These are phyloP conservation scores for Nephrocerus scutellatus DNA, from an alignment of 2,888 invertebrate species.

Conservation along the genomic window DNA sequence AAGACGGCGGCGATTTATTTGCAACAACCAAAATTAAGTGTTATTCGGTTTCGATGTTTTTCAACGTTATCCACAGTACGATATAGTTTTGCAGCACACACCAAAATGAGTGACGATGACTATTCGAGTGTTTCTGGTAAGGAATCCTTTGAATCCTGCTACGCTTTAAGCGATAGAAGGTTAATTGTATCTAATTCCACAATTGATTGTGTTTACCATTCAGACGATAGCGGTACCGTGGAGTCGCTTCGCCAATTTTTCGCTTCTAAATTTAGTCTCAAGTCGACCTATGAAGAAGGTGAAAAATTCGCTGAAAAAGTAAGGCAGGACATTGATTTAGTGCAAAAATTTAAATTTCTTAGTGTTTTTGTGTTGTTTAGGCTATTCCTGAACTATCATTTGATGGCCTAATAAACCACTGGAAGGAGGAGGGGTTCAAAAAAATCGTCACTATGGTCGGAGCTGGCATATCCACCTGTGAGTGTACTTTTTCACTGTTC, in stretches of 20 bases:
- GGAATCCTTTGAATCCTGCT: too few relatives aligned
- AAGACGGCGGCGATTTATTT: too few relatives aligned
- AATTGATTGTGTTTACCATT: too few relatives aligned
- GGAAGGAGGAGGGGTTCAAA: conserved; percentile 67
- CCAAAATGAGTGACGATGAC: too few relatives aligned
- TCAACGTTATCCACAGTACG: too few relatives aligned
- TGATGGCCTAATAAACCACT: conserved; percentile 72
- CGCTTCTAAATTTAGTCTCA: conserved; percentile 57
- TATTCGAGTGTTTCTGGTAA: too few relatives aligned
- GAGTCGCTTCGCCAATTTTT: conserved; percentile 61
- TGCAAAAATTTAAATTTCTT: conserved; percentile 3
- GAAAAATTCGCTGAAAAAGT: conserved; percentile 27
- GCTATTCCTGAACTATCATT: conserved; percentile 64
- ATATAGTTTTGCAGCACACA: too few relatives aligned
- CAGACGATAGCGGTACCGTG: conserved; percentile 50
- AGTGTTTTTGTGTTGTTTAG: conserved; percentile 32
- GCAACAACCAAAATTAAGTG: too few relatives aligned
- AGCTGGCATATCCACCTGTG: conserved; percentile 94
- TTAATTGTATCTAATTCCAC: too few relatives aligned
- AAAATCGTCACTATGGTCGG: conserved; percentile 91
- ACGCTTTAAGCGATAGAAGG: too few relatives aligned
- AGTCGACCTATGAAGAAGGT: conserved; percentile 22
- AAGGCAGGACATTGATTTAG: neutral
- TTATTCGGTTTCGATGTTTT: too few relatives aligned
- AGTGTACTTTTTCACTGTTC: conserved; percentile 39